Evolutionary conservation across 2,797 vertebrate genomes (phyloP), one percentile per base, ranked within the genome.

Genomic region (Artibeus jamaicensis): DNA sequence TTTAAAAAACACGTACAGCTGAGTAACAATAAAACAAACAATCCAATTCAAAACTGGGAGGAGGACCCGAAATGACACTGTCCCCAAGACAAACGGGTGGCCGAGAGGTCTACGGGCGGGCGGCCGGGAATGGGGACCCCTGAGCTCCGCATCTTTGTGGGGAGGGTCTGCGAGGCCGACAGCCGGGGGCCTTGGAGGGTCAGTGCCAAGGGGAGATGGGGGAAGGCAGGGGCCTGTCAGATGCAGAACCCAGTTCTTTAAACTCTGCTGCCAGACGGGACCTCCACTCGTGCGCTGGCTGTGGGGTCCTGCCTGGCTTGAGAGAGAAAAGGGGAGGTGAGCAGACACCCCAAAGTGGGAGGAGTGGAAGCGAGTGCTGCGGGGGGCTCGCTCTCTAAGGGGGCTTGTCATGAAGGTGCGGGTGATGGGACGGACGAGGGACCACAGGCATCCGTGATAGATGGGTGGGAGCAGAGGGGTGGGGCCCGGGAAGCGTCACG

Each of bases 381-480:
- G 34, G 59, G 42, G 55, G 55, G 10, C 9, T 29, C 57, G 10
- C 24, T 29, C 57, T 57, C 9, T 11, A 9, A 62, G 59, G 26
- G 59, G 26, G 24, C 57, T 26, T 2, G 57, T 70, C 9, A 4
- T 3, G 59, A 21, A 44, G 1, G 29, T 2, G 9, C 32, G 18
- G 44, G 44, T 44, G 44, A 44, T 44, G 44, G 44, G 44, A 9
- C 5, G 44, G 46, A 22, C 1, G 11, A 42, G 48, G 32, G 32
- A n/a, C 8, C 18, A 0, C 19, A 1, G 2, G 0, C 18, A 4
- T 32, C 14, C 0, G 0, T 22, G 1, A 5, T 11, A 15, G 1
- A 12, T 0, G 10, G 22, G 39, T 15, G 6, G 10, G 26, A 62
- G 19, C 9, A 6, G 44, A 42, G 65, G 12, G 1, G 3, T 9